These are phyloP conservation scores for Leptoclinus maculatus DNA, from an alignment of 2,797 vertebrate genomes.

Conservation along the genomic window DNA sequence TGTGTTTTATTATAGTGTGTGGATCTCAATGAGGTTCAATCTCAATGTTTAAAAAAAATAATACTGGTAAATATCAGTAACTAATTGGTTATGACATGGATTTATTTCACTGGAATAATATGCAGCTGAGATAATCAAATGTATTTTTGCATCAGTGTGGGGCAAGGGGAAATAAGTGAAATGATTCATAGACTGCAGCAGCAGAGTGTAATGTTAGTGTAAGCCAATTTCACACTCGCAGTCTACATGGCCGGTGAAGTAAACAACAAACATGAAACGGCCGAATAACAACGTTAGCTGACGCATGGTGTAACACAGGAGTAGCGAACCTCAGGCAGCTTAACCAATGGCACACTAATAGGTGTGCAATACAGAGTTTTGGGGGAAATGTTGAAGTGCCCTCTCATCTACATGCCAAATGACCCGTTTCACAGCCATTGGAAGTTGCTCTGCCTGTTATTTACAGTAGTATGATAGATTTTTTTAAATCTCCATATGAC, in stretches of 20 bases:
- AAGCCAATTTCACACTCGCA: background rate
- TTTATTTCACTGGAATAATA: background rate
- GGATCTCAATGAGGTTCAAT: background rate
- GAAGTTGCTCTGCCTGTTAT: too few relatives aligned
- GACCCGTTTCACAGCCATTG: background rate
- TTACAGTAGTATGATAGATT: background rate
- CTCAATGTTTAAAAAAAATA: background rate
- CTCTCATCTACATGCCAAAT: background rate
- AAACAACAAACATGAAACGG: too few relatives aligned
- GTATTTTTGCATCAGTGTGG: too few relatives aligned
- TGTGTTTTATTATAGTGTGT: slow-evolving; percentile 5
- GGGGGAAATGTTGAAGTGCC: too few relatives aligned
- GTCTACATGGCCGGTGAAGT: too few relatives aligned
- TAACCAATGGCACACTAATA: background rate
- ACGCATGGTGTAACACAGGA: too few relatives aligned
- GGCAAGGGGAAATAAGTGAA: background rate
- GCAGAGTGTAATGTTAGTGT: background rate
- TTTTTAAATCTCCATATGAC: background rate
- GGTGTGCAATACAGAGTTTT: background rate
- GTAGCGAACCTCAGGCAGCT: too few relatives aligned
- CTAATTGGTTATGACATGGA: background rate
- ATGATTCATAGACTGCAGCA: background rate
- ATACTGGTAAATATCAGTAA: background rate
- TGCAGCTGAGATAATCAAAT: background rate
- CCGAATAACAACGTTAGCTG: too few relatives aligned